These are phyloP conservation scores for Lanistes nyassanus DNA, from an alignment of 1,140 invertebrate genomes.

Conservation along the genomic window DNA sequence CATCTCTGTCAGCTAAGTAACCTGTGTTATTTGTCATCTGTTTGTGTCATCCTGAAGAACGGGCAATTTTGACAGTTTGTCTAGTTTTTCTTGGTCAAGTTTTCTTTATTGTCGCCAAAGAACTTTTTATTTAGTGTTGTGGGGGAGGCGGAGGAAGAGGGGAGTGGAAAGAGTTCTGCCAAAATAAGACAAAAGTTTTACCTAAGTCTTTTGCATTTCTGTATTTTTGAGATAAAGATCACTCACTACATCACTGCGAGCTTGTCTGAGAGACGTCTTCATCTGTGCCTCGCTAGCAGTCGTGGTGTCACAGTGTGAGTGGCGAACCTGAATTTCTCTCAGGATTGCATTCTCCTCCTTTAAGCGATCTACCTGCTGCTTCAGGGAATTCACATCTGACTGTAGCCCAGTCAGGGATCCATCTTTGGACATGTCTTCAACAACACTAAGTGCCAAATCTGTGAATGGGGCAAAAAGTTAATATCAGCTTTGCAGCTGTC, in stretches of 20 bases:
- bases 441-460: conserved; percentile 24
- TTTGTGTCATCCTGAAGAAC: no score
- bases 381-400: conserved; percentile 4
- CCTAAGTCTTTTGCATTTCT: no score
- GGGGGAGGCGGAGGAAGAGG: background rate
- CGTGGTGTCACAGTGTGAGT: conserved; percentile 8
- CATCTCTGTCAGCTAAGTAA: no score
- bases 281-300: conserved; percentile 51
- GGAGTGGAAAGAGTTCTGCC: background rate
- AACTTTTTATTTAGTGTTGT: background rate
- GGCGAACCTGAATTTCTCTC: conserved; percentile 12
- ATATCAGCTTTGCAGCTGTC: no score
- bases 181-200: background rate
- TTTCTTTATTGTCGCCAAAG: no score
- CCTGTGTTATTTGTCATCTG: no score
- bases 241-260: conserved; percentile 60
- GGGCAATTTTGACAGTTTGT: no score
- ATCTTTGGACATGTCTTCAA: conserved; percentile 14
- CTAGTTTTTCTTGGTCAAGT: no score
- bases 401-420: background rate
- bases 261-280: conserved; percentile 51
- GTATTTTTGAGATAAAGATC: background rate
- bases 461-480: background rate
- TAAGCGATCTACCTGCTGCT: conserved; percentile 26
- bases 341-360: conserved; percentile 33